phyloP scores from a whole-genome alignment of 1,140 invertebrate genomes.

The Chlorops oryzae region DNA sequence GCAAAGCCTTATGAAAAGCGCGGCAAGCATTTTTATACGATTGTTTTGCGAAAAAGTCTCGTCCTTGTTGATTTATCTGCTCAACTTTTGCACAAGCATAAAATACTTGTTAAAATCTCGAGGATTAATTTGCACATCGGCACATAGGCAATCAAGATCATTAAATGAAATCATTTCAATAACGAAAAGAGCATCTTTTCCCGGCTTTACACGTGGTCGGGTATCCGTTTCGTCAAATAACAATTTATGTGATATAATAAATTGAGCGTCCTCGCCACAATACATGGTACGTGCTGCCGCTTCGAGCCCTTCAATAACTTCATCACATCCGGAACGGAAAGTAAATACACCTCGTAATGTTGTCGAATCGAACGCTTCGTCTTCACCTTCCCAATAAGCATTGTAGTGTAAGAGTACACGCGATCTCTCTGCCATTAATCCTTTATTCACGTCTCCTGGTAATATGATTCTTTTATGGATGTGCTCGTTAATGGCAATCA shows the following conservation, averaged over 20 bases:
- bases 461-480: conserved; percentile 26
- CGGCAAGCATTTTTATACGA: conserved; percentile 31
- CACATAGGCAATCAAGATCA: conserved; percentile 45
- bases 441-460: conserved; percentile 48
- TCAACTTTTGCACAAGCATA: conserved; percentile 44
- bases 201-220: conserved; percentile 58
- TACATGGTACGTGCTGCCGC: conserved; percentile 61
- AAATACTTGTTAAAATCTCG: conserved; percentile 51
- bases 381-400: conserved; percentile 58
- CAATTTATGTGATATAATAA: conserved; percentile 60
- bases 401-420: conserved; percentile 60
- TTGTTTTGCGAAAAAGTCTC: conserved; percentile 33
- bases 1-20: conserved; percentile 49
- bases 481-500: conserved; percentile 23
- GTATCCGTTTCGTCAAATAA: conserved; percentile 61
- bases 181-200: conserved; percentile 51
- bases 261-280: conserved; percentile 59
- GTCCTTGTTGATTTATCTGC: conserved; percentile 42
- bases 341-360: conserved; percentile 48
- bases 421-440: conserved; percentile 49
- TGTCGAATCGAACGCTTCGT: conserved; percentile 67
- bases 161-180: conserved; percentile 52
- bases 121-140: conserved; percentile 42
- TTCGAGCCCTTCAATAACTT: conserved; percentile 59
- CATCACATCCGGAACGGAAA: conserved; percentile 48